phyloP scores from a whole-genome alignment of 2,113 vertebrate genomes.

The Sitta europaea region DNA sequence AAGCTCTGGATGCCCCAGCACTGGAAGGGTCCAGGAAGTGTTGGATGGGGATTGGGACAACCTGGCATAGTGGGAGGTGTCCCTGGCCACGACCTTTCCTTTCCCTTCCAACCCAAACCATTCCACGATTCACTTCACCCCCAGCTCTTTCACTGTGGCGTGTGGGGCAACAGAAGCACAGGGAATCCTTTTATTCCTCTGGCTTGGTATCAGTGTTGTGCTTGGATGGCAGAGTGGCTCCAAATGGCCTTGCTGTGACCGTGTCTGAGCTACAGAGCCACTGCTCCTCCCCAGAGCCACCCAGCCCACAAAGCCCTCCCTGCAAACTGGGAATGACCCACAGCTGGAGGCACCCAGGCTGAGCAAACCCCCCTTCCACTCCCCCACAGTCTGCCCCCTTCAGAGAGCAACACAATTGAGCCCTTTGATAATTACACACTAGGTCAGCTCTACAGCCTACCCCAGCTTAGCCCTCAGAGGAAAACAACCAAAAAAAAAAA shows the following conservation, averaged over 20 bases:
- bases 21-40: not conserved
- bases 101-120: not conserved
- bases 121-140: not conserved
- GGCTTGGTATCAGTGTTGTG: fast-evolving
- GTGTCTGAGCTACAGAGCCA: not conserved
- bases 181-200: not conserved
- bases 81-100: too few species aligned
- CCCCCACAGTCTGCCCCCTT: fast-evolving
- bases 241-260: fast-evolving
- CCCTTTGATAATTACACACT: not conserved
- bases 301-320: not conserved
- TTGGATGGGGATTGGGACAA: fast-evolving
- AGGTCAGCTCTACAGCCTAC: not conserved
- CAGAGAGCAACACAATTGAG: not conserved
- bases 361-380: not conserved
- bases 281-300: not conserved
- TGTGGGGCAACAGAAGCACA: fast-evolving
- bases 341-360: not conserved
- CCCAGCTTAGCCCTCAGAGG: not conserved
- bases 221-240: not conserved
- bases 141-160: not conserved
- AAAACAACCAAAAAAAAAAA: not conserved
- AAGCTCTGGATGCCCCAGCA: not conserved
- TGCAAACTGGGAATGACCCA: not conserved
- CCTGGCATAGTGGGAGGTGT: not conserved